phyloP scores from a whole-genome alignment of 2,888 invertebrate species.

The Oligia strigilis region DNA sequence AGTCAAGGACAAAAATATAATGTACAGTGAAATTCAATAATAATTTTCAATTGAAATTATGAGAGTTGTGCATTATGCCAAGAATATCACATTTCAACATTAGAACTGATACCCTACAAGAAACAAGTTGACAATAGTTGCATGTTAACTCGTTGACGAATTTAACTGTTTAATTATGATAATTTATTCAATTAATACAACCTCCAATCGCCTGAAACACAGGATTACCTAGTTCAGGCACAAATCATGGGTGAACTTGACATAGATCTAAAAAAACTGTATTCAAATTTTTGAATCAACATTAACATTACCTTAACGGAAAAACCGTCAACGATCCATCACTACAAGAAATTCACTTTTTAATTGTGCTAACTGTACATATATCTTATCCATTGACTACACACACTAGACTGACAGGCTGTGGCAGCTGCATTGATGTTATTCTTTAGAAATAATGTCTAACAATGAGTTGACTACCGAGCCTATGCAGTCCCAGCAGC shows the following conservation, averaged over 20 bases:
- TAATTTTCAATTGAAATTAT: neutral
- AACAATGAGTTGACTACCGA: neutral
- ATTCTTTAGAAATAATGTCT: neutral
- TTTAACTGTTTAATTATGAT: too few relatives aligned
- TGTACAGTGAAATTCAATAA: neutral
- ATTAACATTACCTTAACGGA: too few relatives aligned
- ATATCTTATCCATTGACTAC: neutral
- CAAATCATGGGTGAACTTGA: too few relatives aligned
- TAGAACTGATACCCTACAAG: neutral
- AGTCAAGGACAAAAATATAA: conserved; percentile 7
- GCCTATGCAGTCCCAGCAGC: neutral
- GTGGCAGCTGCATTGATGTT: neutral
- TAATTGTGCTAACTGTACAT: neutral
- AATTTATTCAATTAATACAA: too few relatives aligned
- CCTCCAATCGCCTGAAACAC: too few relatives aligned
- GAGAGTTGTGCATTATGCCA: neutral
- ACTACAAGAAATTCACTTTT: neutral
- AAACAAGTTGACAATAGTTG: neutral
- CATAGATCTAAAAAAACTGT: too few relatives aligned
- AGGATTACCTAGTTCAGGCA: too few relatives aligned
- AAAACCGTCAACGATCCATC: too few relatives aligned
- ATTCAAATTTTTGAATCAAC: too few relatives aligned
- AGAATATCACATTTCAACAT: conserved; percentile 9
- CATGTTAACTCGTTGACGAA: too few relatives aligned
- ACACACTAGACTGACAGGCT: neutral